Evolutionary conservation across 2,113 vertebrate genomes (phyloP), one percentile per base, ranked within the genome.

Genomic region (Ceratotherium simum): DNA sequence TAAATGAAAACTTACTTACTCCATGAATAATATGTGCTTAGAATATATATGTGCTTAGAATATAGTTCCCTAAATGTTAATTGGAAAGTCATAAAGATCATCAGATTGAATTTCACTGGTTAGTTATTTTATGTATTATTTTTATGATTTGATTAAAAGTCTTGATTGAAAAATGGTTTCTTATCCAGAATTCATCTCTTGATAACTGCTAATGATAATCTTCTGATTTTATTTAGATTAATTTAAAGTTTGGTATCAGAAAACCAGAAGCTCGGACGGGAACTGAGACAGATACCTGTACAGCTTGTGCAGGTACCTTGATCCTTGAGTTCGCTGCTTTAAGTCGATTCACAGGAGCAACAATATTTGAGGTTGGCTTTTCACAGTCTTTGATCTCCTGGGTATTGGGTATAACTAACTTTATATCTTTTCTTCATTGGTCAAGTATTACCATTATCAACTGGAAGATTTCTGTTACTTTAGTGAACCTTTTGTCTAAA

Each of bases 291-390:
- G 99, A 99, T 95, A 99, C 99, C 90, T 99, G 99, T 87, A 99
- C 99, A 11, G 99, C 99, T 21, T 99, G 99, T 96, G 99, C 99
- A 0, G 99, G 99, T 27, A 99, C 99, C 93, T 99, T 99, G 97
- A 99, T 99, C 98, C 99, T 99, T 87, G 99, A 99, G 98, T 99
- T 99, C 98, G 99, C 99, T 89, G 99, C 99, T 76, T 98, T 99
- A 92, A 99, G 99, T 98, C 99, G 99, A 88, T 99, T 99, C 99
- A 99, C 99, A 62, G 99, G 99, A 88, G 99, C 99, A 88, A 99
- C 99, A 36, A 97, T 99, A 97, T 99, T 99, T 99, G 99, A 99
- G 99, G 99, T 99, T 99, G 98, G 99, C 62, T 97, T 98, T 98
- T 79, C 58, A 94, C n/a, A 0, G 5, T 96, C 86, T 54, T 69